Percentiles rank a stretch among this genome's conserved stretches.
Conservation (phyloP, 1,140 invertebrate genomes). For the Atta colombica region DNA sequence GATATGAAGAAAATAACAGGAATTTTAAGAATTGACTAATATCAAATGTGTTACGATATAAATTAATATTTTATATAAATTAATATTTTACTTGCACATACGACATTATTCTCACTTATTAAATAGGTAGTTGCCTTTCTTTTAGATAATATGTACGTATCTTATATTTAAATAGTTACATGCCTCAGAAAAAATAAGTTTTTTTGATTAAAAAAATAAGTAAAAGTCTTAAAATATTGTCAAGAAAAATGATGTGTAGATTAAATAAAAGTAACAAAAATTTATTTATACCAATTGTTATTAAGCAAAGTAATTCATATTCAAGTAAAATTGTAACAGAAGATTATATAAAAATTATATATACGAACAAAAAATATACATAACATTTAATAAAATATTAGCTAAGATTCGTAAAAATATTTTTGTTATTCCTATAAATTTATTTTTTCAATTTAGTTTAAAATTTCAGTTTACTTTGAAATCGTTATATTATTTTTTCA, state of each 20-base stretch:
- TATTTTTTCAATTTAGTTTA: not conserved
- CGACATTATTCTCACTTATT: constrained; percentile 38
- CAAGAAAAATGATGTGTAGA: not conserved
- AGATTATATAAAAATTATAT: not conserved
- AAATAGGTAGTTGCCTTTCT: constrained; percentile 36
- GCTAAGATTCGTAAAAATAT: constrained; percentile 1
- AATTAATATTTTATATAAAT: constrained; percentile 56
- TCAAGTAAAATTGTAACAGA: not conserved
- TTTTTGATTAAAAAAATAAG: not conserved
- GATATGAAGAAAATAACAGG: constrained; percentile 69
- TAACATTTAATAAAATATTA: not conserved
- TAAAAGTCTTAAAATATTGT: not conserved
- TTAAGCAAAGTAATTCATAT: not conserved
- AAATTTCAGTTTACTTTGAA: not conserved
- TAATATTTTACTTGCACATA: constrained; percentile 34
- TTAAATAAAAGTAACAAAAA: not conserved
- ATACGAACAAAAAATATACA: not conserved
- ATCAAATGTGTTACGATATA: constrained; percentile 62
- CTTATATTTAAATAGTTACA: constrained; percentile 16
- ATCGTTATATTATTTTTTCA: not conserved
- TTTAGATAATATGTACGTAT: constrained; percentile 5
- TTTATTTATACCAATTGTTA: not conserved
- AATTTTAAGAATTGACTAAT: constrained; percentile 71
- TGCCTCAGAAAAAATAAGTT: not conserved
- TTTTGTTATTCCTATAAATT: not conserved